phyloP scores from a whole-genome alignment of 2,888 invertebrate species.

The Stegana nigrithorax region DNA sequence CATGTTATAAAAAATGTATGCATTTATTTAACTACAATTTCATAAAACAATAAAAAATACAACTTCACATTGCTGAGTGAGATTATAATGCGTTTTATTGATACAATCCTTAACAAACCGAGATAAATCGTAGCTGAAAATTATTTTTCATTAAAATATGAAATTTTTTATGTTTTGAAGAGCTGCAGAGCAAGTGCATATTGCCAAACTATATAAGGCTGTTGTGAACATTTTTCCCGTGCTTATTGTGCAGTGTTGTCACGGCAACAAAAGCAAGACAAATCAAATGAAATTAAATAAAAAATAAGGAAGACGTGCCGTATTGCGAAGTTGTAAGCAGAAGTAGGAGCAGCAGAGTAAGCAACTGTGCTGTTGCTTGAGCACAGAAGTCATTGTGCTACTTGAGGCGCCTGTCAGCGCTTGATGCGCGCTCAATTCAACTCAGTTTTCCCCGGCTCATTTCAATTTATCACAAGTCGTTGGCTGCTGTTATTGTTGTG shows the following conservation, averaged over 20 bases:
- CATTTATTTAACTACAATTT: too few species aligned
- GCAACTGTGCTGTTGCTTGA: not conserved
- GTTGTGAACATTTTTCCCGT: too few species aligned
- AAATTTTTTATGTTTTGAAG: too few species aligned
- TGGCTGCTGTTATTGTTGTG: slow-evolving; percentile 12
- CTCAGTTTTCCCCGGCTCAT: not conserved
- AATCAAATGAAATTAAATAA: slow-evolving; percentile 2
- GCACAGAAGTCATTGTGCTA: not conserved
- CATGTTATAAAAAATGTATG: too few species aligned
- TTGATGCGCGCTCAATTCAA: not conserved
- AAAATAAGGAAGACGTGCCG: not conserved
- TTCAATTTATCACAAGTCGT: not conserved
- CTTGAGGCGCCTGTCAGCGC: not conserved
- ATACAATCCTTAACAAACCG: not conserved
- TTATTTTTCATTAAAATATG: too few species aligned
- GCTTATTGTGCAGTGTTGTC: not conserved
- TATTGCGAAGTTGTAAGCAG: not conserved
- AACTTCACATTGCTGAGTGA: too few species aligned
- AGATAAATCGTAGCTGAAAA: not conserved
- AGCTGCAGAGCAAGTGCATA: too few species aligned
- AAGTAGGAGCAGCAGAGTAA: not conserved
- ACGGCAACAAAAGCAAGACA: not conserved
- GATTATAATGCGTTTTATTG: too few species aligned
- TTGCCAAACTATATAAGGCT: too few species aligned
- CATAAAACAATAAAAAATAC: too few species aligned